These are phyloP conservation scores for Cricetomys ansorgei DNA, from an alignment of 2,113 vertebrate genomes.

Conservation along the genomic window DNA sequence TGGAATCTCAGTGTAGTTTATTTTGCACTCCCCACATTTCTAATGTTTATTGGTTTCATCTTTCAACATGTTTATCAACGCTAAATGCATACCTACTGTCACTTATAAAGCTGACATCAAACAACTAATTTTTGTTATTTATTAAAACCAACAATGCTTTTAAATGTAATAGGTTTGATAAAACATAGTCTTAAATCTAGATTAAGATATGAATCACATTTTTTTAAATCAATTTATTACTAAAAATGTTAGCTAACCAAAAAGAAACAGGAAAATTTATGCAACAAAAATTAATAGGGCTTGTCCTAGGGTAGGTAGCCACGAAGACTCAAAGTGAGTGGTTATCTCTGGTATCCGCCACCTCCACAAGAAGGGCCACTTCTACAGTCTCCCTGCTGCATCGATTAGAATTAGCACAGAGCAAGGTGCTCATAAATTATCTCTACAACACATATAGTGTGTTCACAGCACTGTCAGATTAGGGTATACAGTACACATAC, in stretches of 20 bases:
- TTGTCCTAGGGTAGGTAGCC: background rate
- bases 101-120: constrained; percentile 11
- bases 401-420: background rate
- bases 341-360: background rate
- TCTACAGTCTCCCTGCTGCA: background rate
- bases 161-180: constrained; percentile 28
- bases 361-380: background rate
- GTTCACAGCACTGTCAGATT: background rate
- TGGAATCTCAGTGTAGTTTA: background rate
- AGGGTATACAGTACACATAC: background rate
- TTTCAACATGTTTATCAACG: constrained; percentile 50
- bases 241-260: constrained; percentile 23
- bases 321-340: background rate
- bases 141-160: constrained; percentile 10
- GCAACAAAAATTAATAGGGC: background rate
- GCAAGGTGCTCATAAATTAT: background rate
- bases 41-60: background rate
- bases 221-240: background rate
- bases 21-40: background rate
- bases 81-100: background rate
- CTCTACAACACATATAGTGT: background rate
- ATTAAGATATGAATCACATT: background rate
- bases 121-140: constrained; percentile 17
- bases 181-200: constrained; percentile 25
- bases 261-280: background rate